These are phyloP conservation scores for Panopea generosa DNA, from an alignment of 2,888 invertebrate genomes.

Conservation along the genomic window DNA sequence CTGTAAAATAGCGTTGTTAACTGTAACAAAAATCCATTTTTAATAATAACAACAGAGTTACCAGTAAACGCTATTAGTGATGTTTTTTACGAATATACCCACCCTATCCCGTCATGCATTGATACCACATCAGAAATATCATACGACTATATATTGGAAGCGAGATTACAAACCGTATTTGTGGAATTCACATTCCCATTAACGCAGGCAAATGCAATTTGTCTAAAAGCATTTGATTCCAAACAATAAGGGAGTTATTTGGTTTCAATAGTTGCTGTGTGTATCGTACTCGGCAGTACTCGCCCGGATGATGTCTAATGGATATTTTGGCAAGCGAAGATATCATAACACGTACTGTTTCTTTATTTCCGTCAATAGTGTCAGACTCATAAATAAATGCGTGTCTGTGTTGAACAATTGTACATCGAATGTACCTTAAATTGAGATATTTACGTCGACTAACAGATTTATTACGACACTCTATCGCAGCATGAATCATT, in stretches of 20 bases:
- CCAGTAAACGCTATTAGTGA: too few species aligned
- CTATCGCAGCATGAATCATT: too few species aligned
- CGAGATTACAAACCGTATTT: background rate
- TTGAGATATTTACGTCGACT: background rate
- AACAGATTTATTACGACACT: too few species aligned
- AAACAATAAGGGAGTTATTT: background rate
- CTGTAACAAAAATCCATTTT: too few species aligned
- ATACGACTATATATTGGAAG: too few species aligned
- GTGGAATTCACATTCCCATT: background rate
- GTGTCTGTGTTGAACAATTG: too few species aligned
- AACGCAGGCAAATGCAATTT: conserved; percentile 16
- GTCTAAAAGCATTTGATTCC: conserved; percentile 17
- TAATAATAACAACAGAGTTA: too few species aligned
- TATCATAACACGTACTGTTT: background rate
- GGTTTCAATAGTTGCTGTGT: background rate
- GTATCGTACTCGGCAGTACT: background rate
- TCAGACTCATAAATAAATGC: background rate
- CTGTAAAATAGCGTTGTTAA: too few species aligned
- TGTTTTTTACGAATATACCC: too few species aligned
- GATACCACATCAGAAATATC: too few species aligned
- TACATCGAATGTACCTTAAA: too few species aligned
- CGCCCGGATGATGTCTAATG: background rate
- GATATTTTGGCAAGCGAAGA: conserved; percentile 1
- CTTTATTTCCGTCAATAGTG: background rate
- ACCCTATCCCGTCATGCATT: too few species aligned